Base-by-base conservation (phyloP, 2,113 vertebrate genomes). In the Eublepharis macularius region DNA sequence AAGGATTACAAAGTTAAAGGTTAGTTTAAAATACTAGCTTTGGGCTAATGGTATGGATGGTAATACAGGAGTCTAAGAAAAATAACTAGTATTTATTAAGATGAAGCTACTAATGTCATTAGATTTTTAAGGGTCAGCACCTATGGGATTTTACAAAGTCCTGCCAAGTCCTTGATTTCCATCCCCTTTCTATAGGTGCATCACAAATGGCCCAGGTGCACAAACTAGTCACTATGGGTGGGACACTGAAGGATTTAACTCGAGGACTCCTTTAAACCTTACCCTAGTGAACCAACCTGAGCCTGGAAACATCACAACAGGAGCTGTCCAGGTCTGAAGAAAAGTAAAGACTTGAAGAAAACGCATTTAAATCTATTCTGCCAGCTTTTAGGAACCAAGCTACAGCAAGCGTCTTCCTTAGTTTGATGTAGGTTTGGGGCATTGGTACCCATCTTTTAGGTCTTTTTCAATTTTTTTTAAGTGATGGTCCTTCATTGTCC, bases 1-100 rank as follows among this genome's bases (percentile, higher is more conserved):
- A 69, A 89, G 89, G 66, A 76, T 65, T 80, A 77, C 2, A 54
- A 43, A 82, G 24, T 87, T 92, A 49, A 66, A 57, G 8, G 21
- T 60, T 79, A 82, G 68, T 73, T 91, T 87, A 43, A 90, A 90
- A 89, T 60, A 60, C 16, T 60, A 24, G 19, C 45, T 86, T 87
- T 91, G 84, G 93, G 88, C 68, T 95, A 92, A 92, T 65, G 90
- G 72, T 47, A 82, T 63, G 76, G 90, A 76, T 76, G 87, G 93
- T 93, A 94, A 95, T 95, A 95, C 95, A 95, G 87, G 88, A 74
- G 77, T 91, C 93, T 94, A 91, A 95, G 95, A 91, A 94, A 92
- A 95, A 92, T 87, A 92, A 93, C 88, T 92, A 93, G 82, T 92
- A 93, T 74, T 90, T 87, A 5, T 26, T 10, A 65, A 6, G 45